Evolutionary conservation across 2,113 vertebrate genomes (phyloP), one percentile per base, ranked within the genome.

Genomic region (Copsychus sechellarum): DNA sequence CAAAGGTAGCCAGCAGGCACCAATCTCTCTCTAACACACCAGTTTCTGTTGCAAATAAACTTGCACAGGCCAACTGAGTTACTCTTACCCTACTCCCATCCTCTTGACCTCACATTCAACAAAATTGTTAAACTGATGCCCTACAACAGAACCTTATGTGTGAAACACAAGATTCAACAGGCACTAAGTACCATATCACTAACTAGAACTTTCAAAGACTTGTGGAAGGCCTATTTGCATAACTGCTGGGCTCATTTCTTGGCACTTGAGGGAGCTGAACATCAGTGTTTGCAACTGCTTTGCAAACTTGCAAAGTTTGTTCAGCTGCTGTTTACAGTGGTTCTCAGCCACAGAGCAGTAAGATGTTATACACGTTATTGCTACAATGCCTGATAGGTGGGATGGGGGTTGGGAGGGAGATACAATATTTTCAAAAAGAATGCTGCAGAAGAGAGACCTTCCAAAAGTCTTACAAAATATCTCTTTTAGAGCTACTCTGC

Each of bases 1-100:
- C 28, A 43, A 31, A 60, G 40, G 23, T 2, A 57, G 26, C 29
- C 62, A 26, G 24, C 66, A 38, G 0, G 0, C 33, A 31, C 36
- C 26, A 19, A 31, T 84, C 13, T 17, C 18, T 50, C 85, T 53
- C 43, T n/a, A 81, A n/a, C 0, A 0, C 42, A 48, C 22, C 54
- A 18, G 17, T 8, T 56, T 31, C n/a, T 65, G 16, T 8, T 26
- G 26, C 18, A 86, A 70, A 34, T 2, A 28, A 82, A 25, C 26
- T 33, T 33, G 21, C 58, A n/a, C 13, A 14, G 9, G 14, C 13
- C 14, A 24, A 15, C 22, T 65, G 28, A 42, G 17, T 45, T 53
- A 24, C 31, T 60, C 50, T 45, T 18, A 11, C 14, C 19, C 42
- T 45, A 34, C 5, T 57, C 21, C 28, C 45, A 25, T 29, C 34